phyloP scores from a whole-genome alignment of 2,888 invertebrate genomes.

The Odontothrips loti region DNA sequence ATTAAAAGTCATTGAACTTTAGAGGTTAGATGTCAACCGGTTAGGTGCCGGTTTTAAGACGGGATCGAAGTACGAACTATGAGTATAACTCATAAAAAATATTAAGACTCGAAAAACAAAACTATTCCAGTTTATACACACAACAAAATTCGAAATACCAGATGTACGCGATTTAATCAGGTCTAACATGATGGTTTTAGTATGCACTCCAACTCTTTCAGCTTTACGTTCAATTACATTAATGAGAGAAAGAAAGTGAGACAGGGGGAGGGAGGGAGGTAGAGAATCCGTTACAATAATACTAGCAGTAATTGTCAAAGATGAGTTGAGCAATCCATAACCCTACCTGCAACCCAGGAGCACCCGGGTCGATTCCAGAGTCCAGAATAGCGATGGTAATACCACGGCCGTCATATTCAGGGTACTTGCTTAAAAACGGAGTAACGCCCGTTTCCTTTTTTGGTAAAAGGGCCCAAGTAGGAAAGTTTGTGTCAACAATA shows the following conservation, averaged over 20 bases:
- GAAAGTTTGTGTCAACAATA: conserved; percentile 58
- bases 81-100: conserved; percentile 36
- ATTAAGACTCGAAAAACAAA: conserved; percentile 35
- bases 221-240: too few species aligned
- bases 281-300: too few species aligned
- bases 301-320: too few species aligned
- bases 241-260: too few species aligned
- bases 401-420: conserved; percentile 85
- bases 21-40: conserved; percentile 1
- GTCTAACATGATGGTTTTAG: too few species aligned
- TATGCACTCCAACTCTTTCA: too few species aligned
- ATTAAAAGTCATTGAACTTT: background rate
- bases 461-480: conserved; percentile 79
- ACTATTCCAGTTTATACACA: background rate
- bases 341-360: conserved; percentile 83
- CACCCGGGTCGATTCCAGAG: conserved; percentile 96
- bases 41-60: conserved; percentile 23
- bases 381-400: conserved; percentile 93
- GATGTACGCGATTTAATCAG: background rate
- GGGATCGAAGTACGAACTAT: conserved; percentile 29
- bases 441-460: conserved; percentile 92
- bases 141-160: background rate
- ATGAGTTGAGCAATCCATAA: background rate
- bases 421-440: conserved; percentile 81
- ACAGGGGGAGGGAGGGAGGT: too few species aligned